Base-by-base conservation (phyloP, 2,113 vertebrate species). In the Butorides virescens region DNA sequence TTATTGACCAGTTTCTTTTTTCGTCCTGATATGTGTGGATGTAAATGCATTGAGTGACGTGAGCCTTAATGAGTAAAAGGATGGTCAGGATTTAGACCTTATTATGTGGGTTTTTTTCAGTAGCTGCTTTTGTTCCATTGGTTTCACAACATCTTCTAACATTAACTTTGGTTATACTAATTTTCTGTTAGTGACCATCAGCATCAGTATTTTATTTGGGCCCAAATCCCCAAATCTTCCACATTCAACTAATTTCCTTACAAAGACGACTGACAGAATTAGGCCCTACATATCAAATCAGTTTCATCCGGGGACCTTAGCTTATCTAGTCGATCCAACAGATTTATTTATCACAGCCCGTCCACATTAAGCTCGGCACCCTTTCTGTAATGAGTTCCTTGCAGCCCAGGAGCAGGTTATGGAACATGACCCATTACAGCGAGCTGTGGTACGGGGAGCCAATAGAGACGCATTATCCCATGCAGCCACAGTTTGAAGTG, bases 391-490 rank as follows among this genome's bases (percentile, higher is more conserved):
- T 88, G 84, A 95, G 75, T 95, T 95, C 90, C 85, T 86, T 83
- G 91, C 76, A 86, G 77, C 65, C 75, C 76, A 29, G 83, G 73
- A 93, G 70, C 63, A 83, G 63, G 86, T 82, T 79, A 68, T 19
- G 61, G 79, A 95, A 86, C 83, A 90, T 37, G 68, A 77, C 84
- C 89, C 93, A 8, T 52, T 78, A 7, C 65, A 72, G 47, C 6
- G 6, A 44, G 30, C 91, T 62, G 67, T 81, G 77, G 74, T 44
- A 26, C 50, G 46, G 84, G 75, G 77, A 90, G n/a, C 68, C 3
- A 6, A 94, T 46, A 94, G 89, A 96, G 87, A 91, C 92, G 88
- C 93, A 12, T 91, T 94, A 84, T 82, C 89, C 91, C 76, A 91
- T 42, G 79, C 89, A 86, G 86, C 65, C 71, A 66, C 15, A 34